A percentile compares a stretch with the other conserved stretches of the same genome.
Conservation (phyloP, 2,888 invertebrate genomes). For the Megaustenia siamemsis region DNA sequence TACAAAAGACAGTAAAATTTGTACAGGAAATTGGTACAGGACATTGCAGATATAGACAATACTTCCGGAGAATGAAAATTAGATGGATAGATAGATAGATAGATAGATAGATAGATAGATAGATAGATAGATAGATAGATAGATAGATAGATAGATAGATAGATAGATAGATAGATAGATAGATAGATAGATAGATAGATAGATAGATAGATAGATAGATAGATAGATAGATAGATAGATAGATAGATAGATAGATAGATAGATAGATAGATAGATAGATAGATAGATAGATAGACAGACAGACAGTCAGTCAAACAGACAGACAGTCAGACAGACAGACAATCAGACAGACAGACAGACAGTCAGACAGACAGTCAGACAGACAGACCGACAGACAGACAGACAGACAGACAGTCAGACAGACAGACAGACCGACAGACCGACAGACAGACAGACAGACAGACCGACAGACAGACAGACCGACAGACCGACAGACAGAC, state of each 20-base stretch:
- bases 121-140: slow-evolving; percentile 18
- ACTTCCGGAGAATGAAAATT: neutral
- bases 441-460: too few species aligned
- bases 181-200: neutral
- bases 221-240: neutral
- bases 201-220: neutral
- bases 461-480: too few species aligned
- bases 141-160: neutral
- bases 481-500: too few species aligned
- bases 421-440: too few species aligned
- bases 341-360: neutral
- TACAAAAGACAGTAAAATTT: too few species aligned
- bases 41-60: too few species aligned
- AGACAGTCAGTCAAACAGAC: too few species aligned
- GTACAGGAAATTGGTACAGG: too few species aligned
- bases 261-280: neutral
- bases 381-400: too few species aligned
- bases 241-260: neutral
- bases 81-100: slow-evolving; percentile 23
- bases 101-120: slow-evolving; percentile 18
- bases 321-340: too few species aligned
- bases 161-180: neutral
- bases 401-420: too few species aligned
- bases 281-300: too few species aligned
- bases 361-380: neutral